Base-by-base conservation (phyloP, 2,113 vertebrate genomes). In the Corythornis cristatus region DNA sequence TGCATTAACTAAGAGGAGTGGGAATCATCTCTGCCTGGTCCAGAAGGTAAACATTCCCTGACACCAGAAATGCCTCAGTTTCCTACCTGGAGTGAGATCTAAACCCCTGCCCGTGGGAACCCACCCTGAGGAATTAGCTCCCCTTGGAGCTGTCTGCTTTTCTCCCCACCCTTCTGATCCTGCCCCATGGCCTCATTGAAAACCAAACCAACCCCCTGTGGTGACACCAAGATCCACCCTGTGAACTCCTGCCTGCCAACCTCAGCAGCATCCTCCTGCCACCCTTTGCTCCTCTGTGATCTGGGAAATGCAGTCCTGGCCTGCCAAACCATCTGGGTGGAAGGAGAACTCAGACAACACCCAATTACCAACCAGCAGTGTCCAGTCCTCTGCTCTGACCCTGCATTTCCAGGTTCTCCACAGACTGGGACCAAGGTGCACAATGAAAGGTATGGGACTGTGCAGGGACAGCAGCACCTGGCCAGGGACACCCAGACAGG, bases 321-420 rank as follows among this genome's bases (percentile, higher is more conserved):
- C 74, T 81, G 62, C 42, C 90, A 75, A 88, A 85, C 74, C 71
- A 71, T 66, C 51, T 73, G 60, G 26, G 90, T 35, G 11, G 67
- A 79, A 89, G 40, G 23, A 81, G 12, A 90, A 73, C 70, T 89
- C 73, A 37, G 42, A 67, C 37, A 80, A 21, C 28, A 83, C 11
- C 48, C 45, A 64, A 87, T 61, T 65, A 50, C 40, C 61, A 74
- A 48, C 16, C 62, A 74, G 56, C 17, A 40, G 3, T n/a, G 19
- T 62, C 90, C 54, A 61, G 26, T 64, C 40, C 18, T n/a, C 56
- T 88, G 21, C 75, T 73, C 16, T 50, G 50, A 45, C 48, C 20
- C 64, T 85, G n/a, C 56, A 60, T 84, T 93, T 96, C 70, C 53
- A 62, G 60, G 74, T 48, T 96, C 73, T 90, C 94, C 51, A 79